Evolutionary conservation across 1,140 invertebrate genomes (phyloP), one percentile per base, ranked within the genome.

Genomic region (Brachionus rubens): DNA sequence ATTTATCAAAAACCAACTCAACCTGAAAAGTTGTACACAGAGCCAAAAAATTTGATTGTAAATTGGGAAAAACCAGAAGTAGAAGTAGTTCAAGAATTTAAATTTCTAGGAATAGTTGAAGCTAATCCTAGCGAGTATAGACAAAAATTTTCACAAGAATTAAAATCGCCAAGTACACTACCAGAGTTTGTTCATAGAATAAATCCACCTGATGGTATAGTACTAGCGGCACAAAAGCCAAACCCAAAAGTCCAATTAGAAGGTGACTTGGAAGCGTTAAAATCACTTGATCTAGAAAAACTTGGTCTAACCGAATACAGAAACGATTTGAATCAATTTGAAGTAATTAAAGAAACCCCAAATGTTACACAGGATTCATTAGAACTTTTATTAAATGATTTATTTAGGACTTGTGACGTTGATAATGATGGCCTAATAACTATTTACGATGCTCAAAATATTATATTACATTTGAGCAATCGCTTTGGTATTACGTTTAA

Each of bases 1-100:
- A 50, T 72, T 54, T 72, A 50, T 36, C 28, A 72, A 54, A 59
- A 59, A n/a, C 46, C 46, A n/a, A 12, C 46, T 36, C 12, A 50
- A 1, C 46, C 46, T 19, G 30, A 72, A 40, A 19, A 41, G 19
- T 19, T 40, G 0, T 28, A 10, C 4, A 26, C 14, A 40, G 7
- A 72, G 19, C 46, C 68, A 48, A 48, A 54, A 16, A 72, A 72
- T 54, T 19, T 72, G 3, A 26, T 72, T 9, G 40, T 72, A 14
- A 21, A 72, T 10, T 72, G 68, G 68, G 43, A 72, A 40, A 48
- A 48, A 21, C 68, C 68, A 19, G 68, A 72, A 12, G 68, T 72
- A 12, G 43, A 72, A 16, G 26, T 72, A 19, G 33, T 19, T 48
- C 46, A 50, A 26, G 68, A 33, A 9, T 46, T 40, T 14, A 72